These are phyloP conservation scores for Diplogasteroides magnus DNA, from an alignment of 1,140 invertebrate species.

Conservation along the genomic window DNA sequence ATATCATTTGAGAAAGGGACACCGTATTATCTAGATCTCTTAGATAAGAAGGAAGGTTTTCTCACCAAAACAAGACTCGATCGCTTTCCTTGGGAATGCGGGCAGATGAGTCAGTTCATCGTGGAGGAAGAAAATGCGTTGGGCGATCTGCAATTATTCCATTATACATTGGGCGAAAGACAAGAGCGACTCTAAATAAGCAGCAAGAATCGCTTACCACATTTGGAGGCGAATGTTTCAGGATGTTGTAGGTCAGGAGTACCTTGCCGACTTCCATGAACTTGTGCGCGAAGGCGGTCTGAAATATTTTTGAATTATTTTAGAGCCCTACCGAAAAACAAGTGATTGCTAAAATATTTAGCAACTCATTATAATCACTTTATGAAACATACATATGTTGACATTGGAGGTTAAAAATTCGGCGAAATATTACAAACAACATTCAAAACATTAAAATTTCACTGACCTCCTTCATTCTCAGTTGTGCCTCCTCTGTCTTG, in stretches of 20 bases:
- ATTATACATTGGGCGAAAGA: not conserved
- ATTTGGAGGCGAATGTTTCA: constrained; percentile 58
- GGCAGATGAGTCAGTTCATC: constrained; percentile 97
- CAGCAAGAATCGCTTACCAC: constrained; percentile 50
- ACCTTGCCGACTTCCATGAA: constrained; percentile 94
- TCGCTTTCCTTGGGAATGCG: constrained; percentile 83
- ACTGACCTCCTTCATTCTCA: constrained; percentile 65
- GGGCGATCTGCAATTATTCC: constrained; percentile 68
- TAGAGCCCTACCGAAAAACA: too few relatives aligned
- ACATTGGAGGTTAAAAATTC: too few relatives aligned
- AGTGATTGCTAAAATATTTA: not conserved
- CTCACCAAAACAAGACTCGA: not conserved
- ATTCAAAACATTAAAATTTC: too few relatives aligned
- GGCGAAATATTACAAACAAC: too few relatives aligned
- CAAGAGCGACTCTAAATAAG: constrained; percentile 11
- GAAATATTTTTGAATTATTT: too few relatives aligned
- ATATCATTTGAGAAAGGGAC: not conserved
- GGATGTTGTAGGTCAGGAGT: constrained; percentile 60
- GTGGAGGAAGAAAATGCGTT: constrained; percentile 93
- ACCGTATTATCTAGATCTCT: too few relatives aligned
- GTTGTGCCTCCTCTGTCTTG: constrained; percentile 80
- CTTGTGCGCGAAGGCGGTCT: constrained; percentile 83
- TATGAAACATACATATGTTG: not conserved
- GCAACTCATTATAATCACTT: not conserved
- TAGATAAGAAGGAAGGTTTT: too few relatives aligned